Percentiles rank a stretch among this genome's conserved stretches.
These are phyloP conservation scores for Zophobas atratus DNA, from an alignment of 1,140 invertebrate genomes.

Conservation along the genomic window DNA sequence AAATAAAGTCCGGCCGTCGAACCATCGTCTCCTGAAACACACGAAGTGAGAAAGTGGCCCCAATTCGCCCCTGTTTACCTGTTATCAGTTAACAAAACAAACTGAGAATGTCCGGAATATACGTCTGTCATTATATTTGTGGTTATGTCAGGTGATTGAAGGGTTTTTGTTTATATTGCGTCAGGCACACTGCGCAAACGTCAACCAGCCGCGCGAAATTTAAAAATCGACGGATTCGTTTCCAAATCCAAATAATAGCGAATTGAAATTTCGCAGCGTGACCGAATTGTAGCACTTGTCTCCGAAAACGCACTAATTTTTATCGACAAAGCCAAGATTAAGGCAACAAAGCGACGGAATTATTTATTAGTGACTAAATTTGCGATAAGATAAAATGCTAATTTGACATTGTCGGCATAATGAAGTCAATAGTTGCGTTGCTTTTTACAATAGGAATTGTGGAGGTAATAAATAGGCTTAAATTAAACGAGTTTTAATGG, in stretches of 20 bases:
- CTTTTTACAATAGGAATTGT: background rate
- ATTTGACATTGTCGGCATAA: conserved; percentile 8
- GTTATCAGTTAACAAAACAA: conserved; percentile 27
- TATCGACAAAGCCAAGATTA: background rate
- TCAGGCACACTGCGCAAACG: background rate
- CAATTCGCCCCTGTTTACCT: conserved; percentile 1
- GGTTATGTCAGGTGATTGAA: conserved; percentile 24
- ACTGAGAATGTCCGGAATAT: conserved; percentile 26
- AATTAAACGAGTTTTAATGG: background rate
- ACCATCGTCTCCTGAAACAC: conserved; percentile 17
- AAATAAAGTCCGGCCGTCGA: conserved; percentile 45
- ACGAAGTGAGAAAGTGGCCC: background rate
- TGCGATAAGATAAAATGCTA: conserved; percentile 19
- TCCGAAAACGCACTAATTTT: background rate
- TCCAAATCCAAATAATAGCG: too few species aligned
- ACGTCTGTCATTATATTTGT: conserved; percentile 25
- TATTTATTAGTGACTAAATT: background rate
- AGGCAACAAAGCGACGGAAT: background rate
- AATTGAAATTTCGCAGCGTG: too few species aligned
- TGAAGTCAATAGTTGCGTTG: conserved; percentile 1
- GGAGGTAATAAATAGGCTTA: background rate
- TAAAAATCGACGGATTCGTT: too few species aligned
- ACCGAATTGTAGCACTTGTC: background rate
- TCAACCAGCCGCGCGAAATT: background rate
- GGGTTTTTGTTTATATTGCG: background rate